Evolutionary conservation across 2,113 vertebrate genomes (phyloP).

Genomic region (Haemorhous mexicanus): DNA sequence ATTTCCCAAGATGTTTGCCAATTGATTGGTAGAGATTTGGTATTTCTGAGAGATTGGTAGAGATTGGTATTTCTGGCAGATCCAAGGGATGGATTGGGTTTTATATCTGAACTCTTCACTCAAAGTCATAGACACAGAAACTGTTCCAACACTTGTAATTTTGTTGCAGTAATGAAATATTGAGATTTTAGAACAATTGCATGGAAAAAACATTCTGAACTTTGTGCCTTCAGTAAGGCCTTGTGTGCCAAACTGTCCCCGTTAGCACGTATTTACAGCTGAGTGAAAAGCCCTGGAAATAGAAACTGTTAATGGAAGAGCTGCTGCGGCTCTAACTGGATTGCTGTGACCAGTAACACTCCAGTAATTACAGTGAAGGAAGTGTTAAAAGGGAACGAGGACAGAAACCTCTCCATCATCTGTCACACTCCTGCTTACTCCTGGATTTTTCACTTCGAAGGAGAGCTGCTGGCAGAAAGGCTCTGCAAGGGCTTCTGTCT

Average conservation of each 20-base stretch:
- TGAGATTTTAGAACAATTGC: neutral
- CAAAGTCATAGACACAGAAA: neutral
- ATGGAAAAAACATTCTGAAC: neutral
- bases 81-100: neutral
- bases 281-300: constrained; percentile 27
- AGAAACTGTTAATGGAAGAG: constrained; percentile 12
- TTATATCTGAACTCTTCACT: neutral
- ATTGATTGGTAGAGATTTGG: neutral
- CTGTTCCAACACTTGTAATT: neutral
- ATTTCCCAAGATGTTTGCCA: neutral
- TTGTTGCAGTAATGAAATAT: neutral
- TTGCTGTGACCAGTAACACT: constrained; percentile 26
- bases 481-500: constrained; percentile 28
- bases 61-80: neutral
- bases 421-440: constrained; percentile 33
- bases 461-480: constrained; percentile 11
- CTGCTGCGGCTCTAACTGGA: constrained; percentile 29
- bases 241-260: neutral
- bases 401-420: constrained; percentile 12
- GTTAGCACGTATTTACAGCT: constrained; percentile 5
- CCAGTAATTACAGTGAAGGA: constrained; percentile 36
- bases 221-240: neutral
- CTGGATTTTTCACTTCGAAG: constrained; percentile 6
- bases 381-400: constrained; percentile 15
- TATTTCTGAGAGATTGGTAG: neutral